Percentiles rank a stretch among this genome's conserved stretches.
phyloP scores from a whole-genome alignment of 1,140 invertebrate species.

The Sitobion miscanthi region DNA sequence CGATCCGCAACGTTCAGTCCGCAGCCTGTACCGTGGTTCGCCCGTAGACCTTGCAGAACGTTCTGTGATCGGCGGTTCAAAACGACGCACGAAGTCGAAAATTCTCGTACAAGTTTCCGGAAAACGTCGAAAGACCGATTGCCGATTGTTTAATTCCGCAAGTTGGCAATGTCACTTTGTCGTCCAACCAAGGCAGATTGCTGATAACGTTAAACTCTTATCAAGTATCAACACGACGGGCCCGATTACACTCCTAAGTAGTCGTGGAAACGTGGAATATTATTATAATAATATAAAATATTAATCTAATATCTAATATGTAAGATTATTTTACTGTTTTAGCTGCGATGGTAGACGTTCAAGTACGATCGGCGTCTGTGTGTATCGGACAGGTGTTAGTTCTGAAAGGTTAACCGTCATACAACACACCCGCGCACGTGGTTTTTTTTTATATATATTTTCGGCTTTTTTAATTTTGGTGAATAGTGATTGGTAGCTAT shows the following conservation, averaged over 20 bases:
- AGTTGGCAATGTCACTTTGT: neutral
- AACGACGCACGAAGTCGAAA: neutral
- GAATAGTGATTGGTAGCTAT: neutral
- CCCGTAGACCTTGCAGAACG: neutral
- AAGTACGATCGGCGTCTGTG: too few species aligned
- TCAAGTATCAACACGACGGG: neutral
- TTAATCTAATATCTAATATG: neutral
- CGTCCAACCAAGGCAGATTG: neutral
- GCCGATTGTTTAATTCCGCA: neutral
- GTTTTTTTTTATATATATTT: neutral
- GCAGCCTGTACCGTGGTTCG: neutral
- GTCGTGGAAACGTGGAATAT: neutral
- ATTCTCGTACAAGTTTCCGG: neutral
- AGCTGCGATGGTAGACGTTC: too few species aligned
- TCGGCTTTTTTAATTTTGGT: neutral
- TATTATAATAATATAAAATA: neutral
- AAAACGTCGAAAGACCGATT: neutral
- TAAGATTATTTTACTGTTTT: neutral
- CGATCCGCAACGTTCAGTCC: neutral
- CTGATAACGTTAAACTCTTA: neutral
- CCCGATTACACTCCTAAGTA: neutral
- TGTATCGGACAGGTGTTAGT: neutral
- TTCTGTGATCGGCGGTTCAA: neutral
- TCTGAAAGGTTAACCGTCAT: neutral
- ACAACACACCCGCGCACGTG: neutral